Conservation (phyloP, 2,888 invertebrate genomes). For the Pseudanteris insignis region DNA sequence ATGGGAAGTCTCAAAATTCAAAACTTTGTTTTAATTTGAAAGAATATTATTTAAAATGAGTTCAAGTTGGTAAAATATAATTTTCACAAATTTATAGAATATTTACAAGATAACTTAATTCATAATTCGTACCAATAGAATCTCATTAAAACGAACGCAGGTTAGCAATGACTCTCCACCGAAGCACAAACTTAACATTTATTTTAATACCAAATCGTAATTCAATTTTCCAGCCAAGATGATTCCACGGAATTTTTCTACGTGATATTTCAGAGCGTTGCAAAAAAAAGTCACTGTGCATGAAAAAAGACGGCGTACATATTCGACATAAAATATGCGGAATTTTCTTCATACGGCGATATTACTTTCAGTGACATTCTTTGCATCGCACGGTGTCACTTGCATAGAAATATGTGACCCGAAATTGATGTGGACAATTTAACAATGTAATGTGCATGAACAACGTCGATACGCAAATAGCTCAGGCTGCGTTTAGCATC, state of each 20-base stretch:
- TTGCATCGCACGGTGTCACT: conserved; percentile 35
- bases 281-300: too few relatives aligned
- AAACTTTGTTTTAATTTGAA: too few relatives aligned
- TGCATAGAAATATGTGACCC: conserved; percentile 38
- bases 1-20: too few relatives aligned
- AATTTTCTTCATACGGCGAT: conserved; percentile 33
- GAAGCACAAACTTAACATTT: conserved; percentile 12
- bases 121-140: too few relatives aligned
- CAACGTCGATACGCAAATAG: conserved; percentile 39
- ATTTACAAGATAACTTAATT: too few relatives aligned
- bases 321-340: conserved; percentile 32
- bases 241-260: conserved; percentile 21
- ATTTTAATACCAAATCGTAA: conserved; percentile 19
- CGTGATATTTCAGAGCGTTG: conserved; percentile 16
- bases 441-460: conserved; percentile 34
- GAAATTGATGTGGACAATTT: conserved; percentile 39
- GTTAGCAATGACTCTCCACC: conserved; percentile 3
- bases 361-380: conserved; percentile 35
- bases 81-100: too few relatives aligned
- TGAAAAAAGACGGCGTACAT: conserved; percentile 13
- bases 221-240: conserved; percentile 22
- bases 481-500: neutral
- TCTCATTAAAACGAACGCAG: too few relatives aligned
- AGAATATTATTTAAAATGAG: too few relatives aligned
- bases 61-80: too few relatives aligned